Evolutionary conservation across 2,797 vertebrate genomes (phyloP).

Genomic region (Morelia viridis): DNA sequence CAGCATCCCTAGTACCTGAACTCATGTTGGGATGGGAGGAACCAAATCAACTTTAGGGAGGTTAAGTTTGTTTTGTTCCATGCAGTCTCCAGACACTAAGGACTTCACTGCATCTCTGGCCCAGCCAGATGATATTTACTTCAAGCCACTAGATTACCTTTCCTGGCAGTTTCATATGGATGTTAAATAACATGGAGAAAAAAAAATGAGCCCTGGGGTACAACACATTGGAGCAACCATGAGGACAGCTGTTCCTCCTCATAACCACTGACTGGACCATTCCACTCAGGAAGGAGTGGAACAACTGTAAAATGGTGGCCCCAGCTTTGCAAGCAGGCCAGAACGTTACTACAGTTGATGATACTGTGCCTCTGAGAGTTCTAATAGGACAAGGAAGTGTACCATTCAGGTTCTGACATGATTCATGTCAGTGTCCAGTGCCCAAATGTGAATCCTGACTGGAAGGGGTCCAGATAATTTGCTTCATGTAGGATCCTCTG

Average conservation of each 20-base stretch:
- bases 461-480: background rate
- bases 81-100: background rate
- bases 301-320: background rate
- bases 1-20: background rate
- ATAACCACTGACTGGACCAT: background rate
- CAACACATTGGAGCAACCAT: background rate
- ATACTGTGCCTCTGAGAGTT: background rate
- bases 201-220: background rate
- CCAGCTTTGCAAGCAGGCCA: background rate
- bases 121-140: background rate
- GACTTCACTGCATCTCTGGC: background rate
- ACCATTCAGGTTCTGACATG: background rate
- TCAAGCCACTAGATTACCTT: background rate
- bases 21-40: background rate
- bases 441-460: background rate
- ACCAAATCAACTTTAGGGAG: background rate
- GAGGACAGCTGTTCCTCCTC: background rate
- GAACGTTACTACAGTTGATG: background rate
- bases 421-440: background rate
- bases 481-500: background rate
- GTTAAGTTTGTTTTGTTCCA: background rate
- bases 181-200: background rate
- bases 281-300: background rate
- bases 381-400: background rate
- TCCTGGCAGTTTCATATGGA: background rate